phyloP scores from a whole-genome alignment of 2,888 invertebrate genomes.

The Euplagia quadripunctaria region DNA sequence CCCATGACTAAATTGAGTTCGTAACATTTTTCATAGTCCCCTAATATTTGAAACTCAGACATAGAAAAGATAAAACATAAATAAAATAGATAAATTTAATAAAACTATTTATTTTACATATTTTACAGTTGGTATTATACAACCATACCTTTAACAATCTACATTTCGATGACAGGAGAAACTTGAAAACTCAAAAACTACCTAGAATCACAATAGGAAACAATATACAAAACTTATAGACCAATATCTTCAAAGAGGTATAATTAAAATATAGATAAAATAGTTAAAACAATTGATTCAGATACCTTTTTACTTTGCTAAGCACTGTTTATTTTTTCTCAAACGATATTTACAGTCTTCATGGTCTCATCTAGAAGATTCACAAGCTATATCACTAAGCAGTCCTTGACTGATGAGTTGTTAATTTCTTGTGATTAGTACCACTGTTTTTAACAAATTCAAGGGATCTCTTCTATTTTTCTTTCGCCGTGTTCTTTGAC shows the following conservation, averaged over 20 bases:
- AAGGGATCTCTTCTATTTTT: constrained; percentile 58
- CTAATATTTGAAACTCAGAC: no score
- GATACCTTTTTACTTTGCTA: no score
- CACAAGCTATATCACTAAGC: background rate
- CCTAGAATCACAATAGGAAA: background rate
- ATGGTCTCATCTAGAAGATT: background rate
- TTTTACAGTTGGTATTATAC: constrained; percentile 10
- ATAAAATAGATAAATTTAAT: background rate
- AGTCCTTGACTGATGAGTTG: background rate
- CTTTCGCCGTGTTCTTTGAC: constrained; percentile 63
- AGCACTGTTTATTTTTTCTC: no score
- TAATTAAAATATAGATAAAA: no score
- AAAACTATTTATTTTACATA: constrained; percentile 12
- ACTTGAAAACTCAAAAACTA: background rate
- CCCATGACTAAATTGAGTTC: no score
- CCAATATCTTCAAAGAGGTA: no score
- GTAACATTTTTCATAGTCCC: no score
- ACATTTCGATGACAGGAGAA: background rate
- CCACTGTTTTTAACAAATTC: background rate
- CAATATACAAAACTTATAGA: background rate
- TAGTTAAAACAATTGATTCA: no score
- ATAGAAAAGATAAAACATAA: no score
- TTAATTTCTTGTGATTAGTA: background rate
- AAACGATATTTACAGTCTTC: no score
- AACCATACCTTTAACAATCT: background rate